Conservation (phyloP, 2,888 invertebrate genomes). For the Agriopis leucophaearia region DNA sequence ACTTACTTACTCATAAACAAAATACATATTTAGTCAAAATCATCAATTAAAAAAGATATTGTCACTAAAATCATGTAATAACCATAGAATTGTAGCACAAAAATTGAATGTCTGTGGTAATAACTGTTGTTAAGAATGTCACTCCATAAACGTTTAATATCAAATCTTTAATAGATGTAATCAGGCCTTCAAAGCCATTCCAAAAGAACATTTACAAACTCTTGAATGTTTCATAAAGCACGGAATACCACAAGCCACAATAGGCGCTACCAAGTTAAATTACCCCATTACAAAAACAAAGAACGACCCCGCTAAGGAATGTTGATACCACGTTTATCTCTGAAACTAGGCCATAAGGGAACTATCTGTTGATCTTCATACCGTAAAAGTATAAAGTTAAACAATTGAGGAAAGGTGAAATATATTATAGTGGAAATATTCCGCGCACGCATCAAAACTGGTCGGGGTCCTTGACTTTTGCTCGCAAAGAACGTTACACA, state of each 20-base stretch:
- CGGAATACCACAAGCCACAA: slow-evolving; percentile 37
- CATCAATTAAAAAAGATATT: background rate
- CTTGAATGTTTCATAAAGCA: slow-evolving; percentile 30
- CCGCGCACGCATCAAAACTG: slow-evolving; percentile 47
- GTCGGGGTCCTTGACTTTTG: slow-evolving; percentile 71
- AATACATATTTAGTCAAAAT: background rate
- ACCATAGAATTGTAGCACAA: too few species aligned
- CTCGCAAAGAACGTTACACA: slow-evolving; percentile 50
- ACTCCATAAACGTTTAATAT: background rate
- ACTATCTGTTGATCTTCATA: slow-evolving; percentile 45
- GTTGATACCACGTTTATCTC: slow-evolving; percentile 39
- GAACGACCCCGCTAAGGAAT: slow-evolving; percentile 43
- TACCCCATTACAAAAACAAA: slow-evolving; percentile 40
- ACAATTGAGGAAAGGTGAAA: slow-evolving; percentile 55
- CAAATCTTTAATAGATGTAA: background rate
- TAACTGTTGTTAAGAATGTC: background rate
- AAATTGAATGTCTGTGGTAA: background rate
- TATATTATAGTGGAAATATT: slow-evolving; percentile 63
- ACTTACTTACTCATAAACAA: too few species aligned
- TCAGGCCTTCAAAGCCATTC: slow-evolving; percentile 10
- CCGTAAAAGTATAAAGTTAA: slow-evolving; percentile 48
- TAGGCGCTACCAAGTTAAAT: slow-evolving; percentile 43
- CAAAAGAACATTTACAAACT: slow-evolving; percentile 19
- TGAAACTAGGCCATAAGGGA: slow-evolving; percentile 48
- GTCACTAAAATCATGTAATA: background rate